These are phyloP conservation scores for Acrossocheilus fasciatus DNA, from an alignment of 2,797 vertebrate species.

Conservation along the genomic window DNA sequence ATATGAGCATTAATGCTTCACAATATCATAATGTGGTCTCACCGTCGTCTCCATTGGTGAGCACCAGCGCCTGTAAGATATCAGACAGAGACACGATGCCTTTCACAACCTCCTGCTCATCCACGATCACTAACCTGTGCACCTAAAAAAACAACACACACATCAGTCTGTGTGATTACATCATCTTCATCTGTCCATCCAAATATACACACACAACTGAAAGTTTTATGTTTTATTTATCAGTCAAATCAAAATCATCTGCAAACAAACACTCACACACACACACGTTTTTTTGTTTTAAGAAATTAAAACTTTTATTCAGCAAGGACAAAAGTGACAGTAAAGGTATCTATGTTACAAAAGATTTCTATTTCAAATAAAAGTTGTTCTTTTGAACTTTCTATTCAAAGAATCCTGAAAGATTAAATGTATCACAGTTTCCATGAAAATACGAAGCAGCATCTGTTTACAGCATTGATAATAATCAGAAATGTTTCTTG, in stretches of 20 bases:
- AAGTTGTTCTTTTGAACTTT: not conserved
- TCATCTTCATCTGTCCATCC: not conserved
- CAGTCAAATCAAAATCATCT: not conserved
- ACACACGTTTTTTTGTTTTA: no score
- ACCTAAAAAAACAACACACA: constrained; percentile 76
- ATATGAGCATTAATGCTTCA: not conserved
- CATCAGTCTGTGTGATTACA: not conserved
- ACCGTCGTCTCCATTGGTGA: constrained; percentile 83
- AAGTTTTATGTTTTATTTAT: not conserved
- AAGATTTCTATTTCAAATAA: not conserved
- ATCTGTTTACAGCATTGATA: not conserved
- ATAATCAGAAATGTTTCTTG: not conserved
- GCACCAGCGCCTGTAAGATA: constrained; percentile 93
- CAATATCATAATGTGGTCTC: constrained; percentile 15
- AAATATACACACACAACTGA: not conserved
- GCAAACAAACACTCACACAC: no score
- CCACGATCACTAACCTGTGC: constrained; percentile 95
- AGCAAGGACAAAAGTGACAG: not conserved
- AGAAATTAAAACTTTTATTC: not conserved
- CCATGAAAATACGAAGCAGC: not conserved
- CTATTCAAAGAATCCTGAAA: not conserved
- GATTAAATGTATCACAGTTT: not conserved
- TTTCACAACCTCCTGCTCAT: constrained; percentile 92
- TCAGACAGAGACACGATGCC: constrained; percentile 96
- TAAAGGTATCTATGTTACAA: not conserved